Evolutionary conservation across 2,797 vertebrate species (phyloP), one percentile per base, ranked within the genome.

Genomic region (Lophius americanus): DNA sequence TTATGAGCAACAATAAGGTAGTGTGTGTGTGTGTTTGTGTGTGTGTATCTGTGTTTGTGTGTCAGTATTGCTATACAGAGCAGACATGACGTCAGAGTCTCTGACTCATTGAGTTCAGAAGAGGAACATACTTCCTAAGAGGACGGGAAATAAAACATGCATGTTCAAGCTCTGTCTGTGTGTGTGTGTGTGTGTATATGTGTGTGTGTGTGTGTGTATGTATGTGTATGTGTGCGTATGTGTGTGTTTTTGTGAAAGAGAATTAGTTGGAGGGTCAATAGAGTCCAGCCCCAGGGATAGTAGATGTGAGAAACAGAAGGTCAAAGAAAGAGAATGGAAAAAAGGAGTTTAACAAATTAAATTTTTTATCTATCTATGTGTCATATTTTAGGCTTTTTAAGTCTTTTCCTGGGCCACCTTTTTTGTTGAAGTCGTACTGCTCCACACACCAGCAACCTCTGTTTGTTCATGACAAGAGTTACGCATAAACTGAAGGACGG

Each of bases 271-370:
- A 10, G 38, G 51, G 60, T 58, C 55, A 60, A 41, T 5, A 53
- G 32, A 66, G 36, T 61, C 6, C 38, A 9, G 60, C 54, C 47
- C 10, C 6, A 42, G 56, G 63, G n/a, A 55, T 46, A 41, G 41
- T 7, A 33, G 53, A 69, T 57, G 56, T 73, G 81, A 68, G 42
- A 75, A 79, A 47, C 39, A 54, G 39, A 46, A 23, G 51, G 68
- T 70, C 60, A 79, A 56, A 76, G 60, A 64, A 46, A 23, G 23
- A 23, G 23, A 23, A 23, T 1, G 23, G 23, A 23, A 23, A 23
- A 23, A 23, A 23, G 23, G 33, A 51, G 7, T 58, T 44, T 59
- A 9, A 66, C 51, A n/a, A 8, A 44, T 67, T 64, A 23, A 1
- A 23, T 72, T 68, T 56, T 73, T 60, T 41, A 2, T 35, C 4